These are phyloP conservation scores for Thamnaconus septentrionalis DNA, from an alignment of 2,113 vertebrate genomes.

Conservation along the genomic window DNA sequence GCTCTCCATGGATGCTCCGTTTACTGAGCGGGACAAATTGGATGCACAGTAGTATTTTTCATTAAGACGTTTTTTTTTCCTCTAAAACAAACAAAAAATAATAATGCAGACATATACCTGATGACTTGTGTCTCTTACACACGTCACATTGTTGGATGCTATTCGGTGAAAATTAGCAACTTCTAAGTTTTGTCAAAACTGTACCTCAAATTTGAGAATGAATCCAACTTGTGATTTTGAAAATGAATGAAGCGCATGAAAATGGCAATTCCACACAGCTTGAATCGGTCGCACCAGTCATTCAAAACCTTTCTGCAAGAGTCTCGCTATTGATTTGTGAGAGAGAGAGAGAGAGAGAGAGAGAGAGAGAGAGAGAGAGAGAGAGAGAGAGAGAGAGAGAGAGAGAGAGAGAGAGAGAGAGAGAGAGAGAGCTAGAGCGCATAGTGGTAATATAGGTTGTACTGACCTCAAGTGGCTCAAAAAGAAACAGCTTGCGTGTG, in stretches of 20 bases:
- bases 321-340: no score
- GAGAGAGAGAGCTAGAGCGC: background rate
- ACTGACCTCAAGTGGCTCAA: conserved; percentile 58
- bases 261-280: conserved; percentile 14
- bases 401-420: no score
- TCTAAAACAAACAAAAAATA: no score
- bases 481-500: conserved; percentile 11
- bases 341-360: no score
- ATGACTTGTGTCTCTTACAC: background rate
- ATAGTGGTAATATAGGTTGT: conserved; percentile 29
- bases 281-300: background rate
- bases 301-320: conserved; percentile 12
- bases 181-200: background rate
- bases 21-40: no score
- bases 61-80: no score
- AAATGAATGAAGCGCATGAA: background rate
- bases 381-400: no score
- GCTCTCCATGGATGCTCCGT: no score
- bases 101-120: no score
- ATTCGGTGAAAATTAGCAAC: background rate
- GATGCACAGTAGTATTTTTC: no score
- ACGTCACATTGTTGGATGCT: background rate
- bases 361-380: no score
- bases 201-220: background rate
- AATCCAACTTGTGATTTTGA: background rate